A percentile compares a stretch with the other conserved stretches of the same genome.
phyloP scores from a whole-genome alignment of 2,113 vertebrate genomes.

The Otis tarda region DNA sequence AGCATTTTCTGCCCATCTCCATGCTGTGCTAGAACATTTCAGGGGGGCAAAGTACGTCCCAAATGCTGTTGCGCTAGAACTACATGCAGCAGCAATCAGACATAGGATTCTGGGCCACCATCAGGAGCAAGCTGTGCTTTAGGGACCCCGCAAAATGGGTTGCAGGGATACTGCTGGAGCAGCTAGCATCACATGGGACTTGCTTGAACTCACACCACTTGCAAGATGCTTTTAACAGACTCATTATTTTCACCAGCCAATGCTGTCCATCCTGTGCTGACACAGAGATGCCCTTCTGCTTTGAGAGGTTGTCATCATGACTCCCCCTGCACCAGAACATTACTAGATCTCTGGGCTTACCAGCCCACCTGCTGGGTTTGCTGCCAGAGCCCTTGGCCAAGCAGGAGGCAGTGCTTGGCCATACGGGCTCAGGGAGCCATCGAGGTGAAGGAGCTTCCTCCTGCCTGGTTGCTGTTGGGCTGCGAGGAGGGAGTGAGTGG shows the following conservation, averaged over 20 bases:
- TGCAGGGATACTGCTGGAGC: background rate
- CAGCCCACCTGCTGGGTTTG: background rate
- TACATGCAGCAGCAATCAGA: background rate
- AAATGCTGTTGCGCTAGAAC: background rate
- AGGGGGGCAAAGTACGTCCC: background rate
- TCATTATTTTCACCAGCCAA: background rate
- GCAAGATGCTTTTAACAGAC: background rate
- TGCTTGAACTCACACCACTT: background rate
- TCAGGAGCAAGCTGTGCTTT: background rate
- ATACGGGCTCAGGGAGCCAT: background rate
- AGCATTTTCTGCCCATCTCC: background rate
- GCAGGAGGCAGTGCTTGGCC: background rate
- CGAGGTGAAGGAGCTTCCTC: background rate
- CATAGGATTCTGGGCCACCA: accelerated
- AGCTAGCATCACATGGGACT: background rate
- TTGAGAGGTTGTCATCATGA: background rate
- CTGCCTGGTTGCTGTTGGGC: background rate
- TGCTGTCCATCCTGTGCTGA: background rate
- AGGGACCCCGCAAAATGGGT: background rate
- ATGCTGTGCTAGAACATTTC: background rate
- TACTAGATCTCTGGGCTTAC: background rate
- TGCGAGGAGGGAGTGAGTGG: background rate
- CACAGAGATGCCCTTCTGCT: background rate
- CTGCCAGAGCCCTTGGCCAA: background rate
- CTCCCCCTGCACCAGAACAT: background rate